A percentile compares a stretch with the other conserved stretches of the same genome.
Conservation (phyloP, 2,797 vertebrate genomes). For the Gymnodraco acuticeps region DNA sequence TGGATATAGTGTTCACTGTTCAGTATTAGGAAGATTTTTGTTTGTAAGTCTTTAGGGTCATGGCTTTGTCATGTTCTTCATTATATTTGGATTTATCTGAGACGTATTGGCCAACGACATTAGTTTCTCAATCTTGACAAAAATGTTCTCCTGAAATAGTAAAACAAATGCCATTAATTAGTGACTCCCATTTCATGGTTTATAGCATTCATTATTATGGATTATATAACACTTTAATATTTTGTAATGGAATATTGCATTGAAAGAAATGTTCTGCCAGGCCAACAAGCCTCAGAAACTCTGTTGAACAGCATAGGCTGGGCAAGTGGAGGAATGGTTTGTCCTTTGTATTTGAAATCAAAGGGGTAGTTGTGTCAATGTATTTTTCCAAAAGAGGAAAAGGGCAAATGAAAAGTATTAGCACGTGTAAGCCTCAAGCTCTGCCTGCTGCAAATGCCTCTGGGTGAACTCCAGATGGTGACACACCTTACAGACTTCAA, state of each 20-base stretch:
- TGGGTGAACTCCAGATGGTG: constrained; percentile 42
- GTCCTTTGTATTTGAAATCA: constrained; percentile 4
- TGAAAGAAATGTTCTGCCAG: background rate
- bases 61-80: background rate
- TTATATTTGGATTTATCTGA: too few relatives aligned
- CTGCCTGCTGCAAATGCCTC: constrained; percentile 31
- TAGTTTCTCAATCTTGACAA: background rate
- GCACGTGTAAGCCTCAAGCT: constrained; percentile 25
- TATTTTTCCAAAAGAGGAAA: constrained; percentile 2
- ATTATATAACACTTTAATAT: background rate
- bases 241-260: constrained; percentile 8
- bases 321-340: constrained; percentile 2
- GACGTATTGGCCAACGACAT: background rate
- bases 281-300: background rate
- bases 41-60: too few relatives aligned
- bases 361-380: constrained; percentile 3
- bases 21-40: background rate
- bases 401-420: constrained; percentile 20
- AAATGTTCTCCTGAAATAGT: background rate
- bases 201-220: background rate
- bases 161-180: background rate
- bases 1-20: background rate
- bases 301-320: background rate
- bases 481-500: constrained; percentile 50
- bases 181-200: background rate